Evolutionary conservation across 2,113 vertebrate genomes (phyloP).

Genomic region (Eonycteris spelaea): DNA sequence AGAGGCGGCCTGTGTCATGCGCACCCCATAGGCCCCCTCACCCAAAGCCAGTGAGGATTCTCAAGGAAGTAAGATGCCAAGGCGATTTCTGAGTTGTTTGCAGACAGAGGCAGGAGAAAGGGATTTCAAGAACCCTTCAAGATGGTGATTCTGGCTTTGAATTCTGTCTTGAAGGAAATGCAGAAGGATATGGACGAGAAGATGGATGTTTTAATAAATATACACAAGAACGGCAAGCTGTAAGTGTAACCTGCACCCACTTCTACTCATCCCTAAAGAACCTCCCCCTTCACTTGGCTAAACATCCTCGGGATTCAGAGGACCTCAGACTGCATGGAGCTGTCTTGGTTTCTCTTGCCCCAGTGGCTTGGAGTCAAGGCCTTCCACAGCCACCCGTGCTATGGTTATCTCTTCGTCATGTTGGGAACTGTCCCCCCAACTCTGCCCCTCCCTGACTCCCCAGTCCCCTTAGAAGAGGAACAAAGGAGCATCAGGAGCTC

Average conservation of each 20-base stretch:
- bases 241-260: constrained; percentile 13
- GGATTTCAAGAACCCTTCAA: neutral
- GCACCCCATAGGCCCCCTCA: neutral
- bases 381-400: neutral
- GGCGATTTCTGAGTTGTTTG: neutral
- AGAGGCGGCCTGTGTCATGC: neutral
- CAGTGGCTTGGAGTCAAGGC: neutral
- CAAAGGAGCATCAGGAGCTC: neutral
- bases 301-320: neutral
- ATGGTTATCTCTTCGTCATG: neutral
- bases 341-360: neutral
- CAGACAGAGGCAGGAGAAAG: neutral
- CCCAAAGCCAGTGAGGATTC: neutral
- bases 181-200: constrained; percentile 73
- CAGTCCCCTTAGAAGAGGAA: constrained; percentile 9
- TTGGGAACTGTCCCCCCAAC: constrained; percentile 1
- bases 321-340: neutral
- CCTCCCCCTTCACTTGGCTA: neutral
- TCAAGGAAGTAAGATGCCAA: neutral
- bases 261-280: neutral
- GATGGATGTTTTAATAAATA: constrained; percentile 67
- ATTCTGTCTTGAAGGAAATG: constrained; percentile 68
- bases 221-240: constrained; percentile 50
- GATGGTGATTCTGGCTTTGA: neutral
- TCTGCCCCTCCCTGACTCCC: neutral